A percentile compares a stretch with the other conserved stretches of the same genome.
These are phyloP conservation scores for Telmatherina bonti DNA, from an alignment of 2,797 vertebrate genomes.

Conservation along the genomic window DNA sequence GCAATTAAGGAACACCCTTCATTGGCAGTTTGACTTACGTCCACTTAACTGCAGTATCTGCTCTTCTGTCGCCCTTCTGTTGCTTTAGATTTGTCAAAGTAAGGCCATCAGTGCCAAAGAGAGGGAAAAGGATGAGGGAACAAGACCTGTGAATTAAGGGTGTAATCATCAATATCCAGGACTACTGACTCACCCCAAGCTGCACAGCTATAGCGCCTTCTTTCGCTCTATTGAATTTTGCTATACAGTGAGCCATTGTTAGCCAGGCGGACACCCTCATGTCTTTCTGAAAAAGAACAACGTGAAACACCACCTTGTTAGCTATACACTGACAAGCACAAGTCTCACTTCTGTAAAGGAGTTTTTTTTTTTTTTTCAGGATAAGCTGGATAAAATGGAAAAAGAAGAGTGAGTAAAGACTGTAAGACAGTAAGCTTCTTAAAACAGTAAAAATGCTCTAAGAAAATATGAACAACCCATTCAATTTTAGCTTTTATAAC, in stretches of 20 bases:
- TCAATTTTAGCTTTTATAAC: slow-evolving; percentile 9
- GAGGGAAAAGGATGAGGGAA: slow-evolving; percentile 64
- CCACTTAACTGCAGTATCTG: slow-evolving; percentile 80
- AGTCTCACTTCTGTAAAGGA: not conserved
- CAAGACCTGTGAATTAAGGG: slow-evolving; percentile 68
- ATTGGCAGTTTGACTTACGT: slow-evolving; percentile 86
- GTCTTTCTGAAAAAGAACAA: slow-evolving; percentile 23
- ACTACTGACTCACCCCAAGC: slow-evolving; percentile 48
- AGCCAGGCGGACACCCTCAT: not conserved
- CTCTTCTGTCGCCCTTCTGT: slow-evolving; percentile 73
- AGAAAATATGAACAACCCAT: not conserved
- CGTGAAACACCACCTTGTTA: slow-evolving; percentile 17
- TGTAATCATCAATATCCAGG: slow-evolving; percentile 78
- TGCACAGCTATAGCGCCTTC: slow-evolving; percentile 17
- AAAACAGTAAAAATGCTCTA: not conserved
- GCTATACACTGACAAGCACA: not conserved
- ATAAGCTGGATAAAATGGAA: not conserved
- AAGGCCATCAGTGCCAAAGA: slow-evolving; percentile 66
- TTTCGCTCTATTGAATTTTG: slow-evolving; percentile 32
- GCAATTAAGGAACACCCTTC: slow-evolving; percentile 79
- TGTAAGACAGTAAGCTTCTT: not conserved
- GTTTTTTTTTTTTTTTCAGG: not conserved
- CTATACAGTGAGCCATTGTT: slow-evolving; percentile 35
- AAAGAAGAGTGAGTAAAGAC: not conserved
- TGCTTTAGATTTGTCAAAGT: slow-evolving; percentile 81